Evolutionary conservation across 2,113 vertebrate genomes (phyloP).

Genomic region (Rhineura floridana): DNA sequence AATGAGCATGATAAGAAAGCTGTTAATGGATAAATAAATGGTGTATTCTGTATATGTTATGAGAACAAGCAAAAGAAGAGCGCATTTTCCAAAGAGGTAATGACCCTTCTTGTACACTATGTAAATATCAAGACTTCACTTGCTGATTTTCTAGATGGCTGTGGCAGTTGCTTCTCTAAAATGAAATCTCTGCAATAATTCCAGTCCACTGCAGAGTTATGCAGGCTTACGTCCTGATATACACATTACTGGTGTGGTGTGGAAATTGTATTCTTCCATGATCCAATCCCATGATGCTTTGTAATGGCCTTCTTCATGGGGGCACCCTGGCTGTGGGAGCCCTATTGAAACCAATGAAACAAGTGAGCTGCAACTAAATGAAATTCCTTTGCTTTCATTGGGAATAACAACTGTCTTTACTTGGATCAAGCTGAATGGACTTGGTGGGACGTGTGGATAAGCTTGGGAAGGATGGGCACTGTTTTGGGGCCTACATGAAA

Average conservation of each 20-base stretch:
- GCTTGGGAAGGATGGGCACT: not conserved
- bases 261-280: too few species aligned
- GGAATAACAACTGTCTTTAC: not conserved
- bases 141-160: not conserved
- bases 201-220: too few species aligned
- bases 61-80: too few species aligned
- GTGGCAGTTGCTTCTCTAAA: not conserved
- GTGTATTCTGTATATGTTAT: too few species aligned
- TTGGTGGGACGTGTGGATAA: not conserved
- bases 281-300: too few species aligned
- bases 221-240: too few species aligned
- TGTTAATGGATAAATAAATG: too few species aligned
- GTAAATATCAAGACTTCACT: not conserved
- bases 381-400: not conserved
- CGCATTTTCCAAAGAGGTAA: not conserved
- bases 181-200: too few species aligned
- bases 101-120: not conserved
- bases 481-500: not conserved
- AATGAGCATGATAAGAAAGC: too few species aligned
- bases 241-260: too few species aligned
- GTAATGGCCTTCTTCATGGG: too few species aligned
- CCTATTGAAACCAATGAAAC: not conserved
- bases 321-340: too few species aligned
- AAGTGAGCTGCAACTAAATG: not conserved
- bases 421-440: not conserved